Evolutionary conservation across 1,140 invertebrate genomes (phyloP), one percentile per base, ranked within the genome.

Genomic region (Macrocentrus cingulum): DNA sequence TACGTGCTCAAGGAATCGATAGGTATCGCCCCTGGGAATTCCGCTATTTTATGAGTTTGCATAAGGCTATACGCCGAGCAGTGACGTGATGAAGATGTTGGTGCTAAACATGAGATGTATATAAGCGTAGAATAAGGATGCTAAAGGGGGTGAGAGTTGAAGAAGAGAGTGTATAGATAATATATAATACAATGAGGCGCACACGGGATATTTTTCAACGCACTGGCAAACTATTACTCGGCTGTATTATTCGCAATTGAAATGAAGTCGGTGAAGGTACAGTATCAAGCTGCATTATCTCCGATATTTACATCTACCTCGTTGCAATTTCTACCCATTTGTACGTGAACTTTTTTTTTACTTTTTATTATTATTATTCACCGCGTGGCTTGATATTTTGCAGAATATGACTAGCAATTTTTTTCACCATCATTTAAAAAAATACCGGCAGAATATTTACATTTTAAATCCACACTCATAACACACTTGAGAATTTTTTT

Each of bases 1-100:
- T 58, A 58, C 25, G 48, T 49, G 56, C 49, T 51, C 48, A 42
- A 58, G 56, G 48, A 58, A 58, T 58, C 56, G 48, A 58, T 50
- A 58, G 36, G 39, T 58, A 44, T 51, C 36, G 16, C 55, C 37
- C 34, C 22, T 32, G 29, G 20, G 23, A 44, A 34, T 58, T 51
- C 29, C 18, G 48, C 39, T 42, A 58, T 58, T 51, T 51, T 44
- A 49, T 39, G 39, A 42, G 48, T 58, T 51, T 58, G 29, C 46
- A 58, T 45, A 50, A 45, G 39, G 41, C 16, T 16, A 49, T 57
- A 42, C 20, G 16, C 36, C 9, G 4, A 11, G 22, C 15, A 32
- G 6, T 58, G 56, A 36, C 48, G 23, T 58, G 56, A 58, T 51
- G 46, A 58, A 51, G 48, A 45, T 51, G 37, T 51, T 51, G 36